Evolutionary conservation across 2,113 vertebrate species (phyloP), one percentile per base, ranked within the genome.

Genomic region (Charina bottae): DNA sequence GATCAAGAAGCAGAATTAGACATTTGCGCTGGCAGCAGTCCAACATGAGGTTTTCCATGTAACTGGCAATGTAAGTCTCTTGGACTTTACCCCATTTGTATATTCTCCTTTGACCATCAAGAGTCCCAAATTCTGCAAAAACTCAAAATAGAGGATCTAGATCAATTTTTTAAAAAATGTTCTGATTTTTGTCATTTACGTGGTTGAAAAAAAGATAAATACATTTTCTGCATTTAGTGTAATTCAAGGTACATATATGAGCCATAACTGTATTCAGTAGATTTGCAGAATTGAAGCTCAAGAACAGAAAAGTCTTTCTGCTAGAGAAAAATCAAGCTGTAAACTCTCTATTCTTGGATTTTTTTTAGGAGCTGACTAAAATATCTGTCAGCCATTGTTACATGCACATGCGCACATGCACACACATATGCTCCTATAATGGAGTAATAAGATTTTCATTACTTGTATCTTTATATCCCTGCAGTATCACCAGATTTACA

Each of bases 321-420:
- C 19, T 24, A 5, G 33, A 89, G 23, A 58, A 49, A 83, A 83
- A 46, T 28, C 59, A 86, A 56, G 28, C 83, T 91, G 83, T 24
- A 60, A 42, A 37, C 10, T 86, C 21, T 91, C 59, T 64, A 26
- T 91, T 86, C 64, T 91, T 68, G 64, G 9, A 33, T 24, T 55
- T 68, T 72, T n/a, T 33, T 55, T 33, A 86, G 6, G 23, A 53
- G 21, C 21, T 72, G 90, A 55, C 49, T 62, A 26, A 91, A 91
- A 86, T 55, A 68, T 55, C 46, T 68, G 59, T 42, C 90, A 91
- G 23, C 13, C n/a, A 64, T 91, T 91, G 83, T 85, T 91, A 42
- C n/a, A 26, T 64, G 58, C 24, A 37, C 42, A 37, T 46, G 23
- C 2, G n/a, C 24, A 42, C 15, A 59, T 42, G 49, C n/a, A 10